These are phyloP conservation scores for Buathra laborator DNA, from an alignment of 2,888 invertebrate genomes.

Conservation along the genomic window DNA sequence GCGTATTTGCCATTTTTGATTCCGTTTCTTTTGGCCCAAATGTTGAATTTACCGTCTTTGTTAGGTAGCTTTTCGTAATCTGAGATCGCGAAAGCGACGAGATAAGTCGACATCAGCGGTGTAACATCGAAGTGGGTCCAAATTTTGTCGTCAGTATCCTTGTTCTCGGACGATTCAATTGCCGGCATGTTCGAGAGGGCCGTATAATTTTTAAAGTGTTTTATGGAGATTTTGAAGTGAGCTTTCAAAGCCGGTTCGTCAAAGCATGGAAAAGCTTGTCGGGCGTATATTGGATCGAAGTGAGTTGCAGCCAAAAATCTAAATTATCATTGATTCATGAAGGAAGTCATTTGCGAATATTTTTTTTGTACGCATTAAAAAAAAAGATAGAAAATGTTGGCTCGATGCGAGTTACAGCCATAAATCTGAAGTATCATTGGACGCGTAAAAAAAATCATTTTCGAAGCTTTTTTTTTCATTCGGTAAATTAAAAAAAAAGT, in stretches of 20 bases:
- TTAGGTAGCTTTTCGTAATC: constrained; percentile 82
- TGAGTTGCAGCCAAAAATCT: not conserved
- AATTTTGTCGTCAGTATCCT: constrained; percentile 10
- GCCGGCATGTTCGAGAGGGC: constrained; percentile 82
- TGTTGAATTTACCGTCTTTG: constrained; percentile 85
- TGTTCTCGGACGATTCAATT: not conserved
- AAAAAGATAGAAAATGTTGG: constrained; percentile 86
- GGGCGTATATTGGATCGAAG: not conserved
- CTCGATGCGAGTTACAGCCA: constrained; percentile 89
- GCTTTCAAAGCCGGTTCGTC: constrained; percentile 86
- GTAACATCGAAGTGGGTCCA: constrained; percentile 72
- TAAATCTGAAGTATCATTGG: constrained; percentile 83
- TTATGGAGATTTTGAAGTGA: constrained; percentile 88
- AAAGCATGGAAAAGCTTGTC: not conserved
- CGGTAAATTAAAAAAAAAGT: not conserved
- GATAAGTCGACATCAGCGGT: constrained; percentile 86
- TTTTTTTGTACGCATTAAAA: too few relatives aligned
- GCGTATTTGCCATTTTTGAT: constrained; percentile 91
- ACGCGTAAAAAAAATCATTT: not conserved
- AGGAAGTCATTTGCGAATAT: too few relatives aligned
- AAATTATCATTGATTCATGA: too few relatives aligned
- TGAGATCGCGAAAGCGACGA: constrained; percentile 88
- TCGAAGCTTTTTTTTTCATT: not conserved
- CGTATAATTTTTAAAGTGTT: constrained; percentile 85
- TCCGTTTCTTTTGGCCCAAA: constrained; percentile 91